phyloP scores from a whole-genome alignment of 2,888 invertebrate genomes.

The Eupithecia insigniata region DNA sequence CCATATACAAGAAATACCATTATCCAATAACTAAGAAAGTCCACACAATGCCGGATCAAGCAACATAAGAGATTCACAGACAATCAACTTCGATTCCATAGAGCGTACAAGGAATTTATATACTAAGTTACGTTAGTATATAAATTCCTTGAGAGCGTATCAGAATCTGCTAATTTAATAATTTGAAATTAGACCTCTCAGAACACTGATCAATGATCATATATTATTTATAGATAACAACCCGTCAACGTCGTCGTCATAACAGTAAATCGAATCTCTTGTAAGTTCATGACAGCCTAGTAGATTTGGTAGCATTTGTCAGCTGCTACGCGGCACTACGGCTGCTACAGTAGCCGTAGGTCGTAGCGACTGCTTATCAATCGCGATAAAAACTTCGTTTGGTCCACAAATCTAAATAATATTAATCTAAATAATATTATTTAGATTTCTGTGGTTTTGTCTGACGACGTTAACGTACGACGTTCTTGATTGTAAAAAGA shows the following conservation, averaged over 20 bases:
- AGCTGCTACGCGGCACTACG: conserved; percentile 35
- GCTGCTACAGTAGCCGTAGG: conserved; percentile 29
- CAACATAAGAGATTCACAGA: not conserved
- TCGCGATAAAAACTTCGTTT: conserved; percentile 1
- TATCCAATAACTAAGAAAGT: not conserved
- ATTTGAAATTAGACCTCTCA: conserved; percentile 1
- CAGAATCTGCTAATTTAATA: conserved; percentile 1
- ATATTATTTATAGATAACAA: not conserved
- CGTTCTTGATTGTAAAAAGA: not conserved
- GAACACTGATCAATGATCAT: not conserved
- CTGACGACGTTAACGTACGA: too few species aligned
- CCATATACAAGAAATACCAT: not conserved
- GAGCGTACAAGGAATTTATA: too few species aligned
- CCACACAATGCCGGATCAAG: not conserved
- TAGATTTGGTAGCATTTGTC: conserved; percentile 42
- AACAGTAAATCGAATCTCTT: conserved; percentile 32
- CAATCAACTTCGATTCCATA: not conserved
- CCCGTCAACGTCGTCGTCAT: not conserved
- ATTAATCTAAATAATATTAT: too few species aligned
- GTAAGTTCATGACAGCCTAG: conserved; percentile 47
- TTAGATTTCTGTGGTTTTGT: too few species aligned
- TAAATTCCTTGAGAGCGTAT: too few species aligned
- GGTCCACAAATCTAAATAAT: too few species aligned
- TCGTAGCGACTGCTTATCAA: conserved; percentile 30
- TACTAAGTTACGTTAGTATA: too few species aligned